Evolutionary conservation across 2,113 vertebrate species (phyloP).

Genomic region (Erinaceus europaeus): DNA sequence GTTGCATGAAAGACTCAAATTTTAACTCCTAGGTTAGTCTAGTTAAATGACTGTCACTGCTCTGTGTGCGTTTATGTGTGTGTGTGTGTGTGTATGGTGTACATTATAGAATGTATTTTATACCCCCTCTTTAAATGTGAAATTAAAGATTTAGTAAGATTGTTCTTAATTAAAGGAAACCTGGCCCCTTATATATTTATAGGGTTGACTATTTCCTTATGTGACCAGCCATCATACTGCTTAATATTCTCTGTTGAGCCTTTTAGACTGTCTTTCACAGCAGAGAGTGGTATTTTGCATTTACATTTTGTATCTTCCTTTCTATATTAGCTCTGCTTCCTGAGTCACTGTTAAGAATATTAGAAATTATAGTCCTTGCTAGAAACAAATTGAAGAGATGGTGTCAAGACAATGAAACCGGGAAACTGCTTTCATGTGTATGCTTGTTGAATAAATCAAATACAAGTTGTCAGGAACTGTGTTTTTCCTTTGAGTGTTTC

Average conservation of each 20-base stretch:
- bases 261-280: neutral
- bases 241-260: neutral
- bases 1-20: neutral
- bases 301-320: slow-evolving; percentile 24
- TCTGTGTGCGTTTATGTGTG: neutral
- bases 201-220: neutral
- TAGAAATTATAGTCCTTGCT: slow-evolving; percentile 52
- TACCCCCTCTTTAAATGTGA: neutral
- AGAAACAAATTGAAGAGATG: slow-evolving; percentile 33
- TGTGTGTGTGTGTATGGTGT: too few relatives aligned
- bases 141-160: neutral
- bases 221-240: neutral
- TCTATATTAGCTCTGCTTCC: slow-evolving; percentile 1
- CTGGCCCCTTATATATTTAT: neutral
- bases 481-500: slow-evolving; percentile 56
- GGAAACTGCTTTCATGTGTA: slow-evolving; percentile 9
- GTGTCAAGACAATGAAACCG: slow-evolving; percentile 36
- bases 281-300: neutral
- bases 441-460: slow-evolving; percentile 52
- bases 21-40: neutral
- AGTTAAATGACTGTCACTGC: neutral
- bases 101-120: neutral
- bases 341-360: neutral
- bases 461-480: slow-evolving; percentile 32
- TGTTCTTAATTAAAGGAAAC: neutral